phyloP scores from a whole-genome alignment of 2,888 invertebrate species.

The Toxonevra muliebris region DNA sequence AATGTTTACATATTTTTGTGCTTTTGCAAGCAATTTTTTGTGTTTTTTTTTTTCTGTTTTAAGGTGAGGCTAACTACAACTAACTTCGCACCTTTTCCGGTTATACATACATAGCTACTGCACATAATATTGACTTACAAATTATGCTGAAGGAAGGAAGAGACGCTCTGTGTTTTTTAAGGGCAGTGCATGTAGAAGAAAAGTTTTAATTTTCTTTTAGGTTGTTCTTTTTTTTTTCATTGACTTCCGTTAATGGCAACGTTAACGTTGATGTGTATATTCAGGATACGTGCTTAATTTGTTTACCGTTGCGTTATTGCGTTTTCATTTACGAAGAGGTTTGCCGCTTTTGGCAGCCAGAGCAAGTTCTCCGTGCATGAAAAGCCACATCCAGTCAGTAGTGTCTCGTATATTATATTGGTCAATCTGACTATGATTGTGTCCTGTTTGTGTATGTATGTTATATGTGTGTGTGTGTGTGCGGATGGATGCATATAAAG shows the following conservation, averaged over 20 bases:
- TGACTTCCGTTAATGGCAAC: neutral
- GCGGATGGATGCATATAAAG: neutral
- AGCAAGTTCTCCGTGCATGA: too few relatives aligned
- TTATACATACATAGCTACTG: conserved; percentile 33
- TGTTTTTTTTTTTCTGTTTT: conserved; percentile 12
- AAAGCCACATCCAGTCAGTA: neutral
- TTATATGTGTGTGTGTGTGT: neutral
- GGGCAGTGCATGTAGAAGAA: neutral
- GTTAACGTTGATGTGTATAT: neutral
- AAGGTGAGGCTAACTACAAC: conserved; percentile 25
- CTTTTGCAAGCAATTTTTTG: conserved; percentile 18
- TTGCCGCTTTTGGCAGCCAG: neutral
- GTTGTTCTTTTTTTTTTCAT: neutral
- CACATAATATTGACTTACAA: too few relatives aligned
- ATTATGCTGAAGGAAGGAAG: neutral
- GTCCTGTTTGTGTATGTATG: neutral
- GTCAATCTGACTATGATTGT: conserved; percentile 7
- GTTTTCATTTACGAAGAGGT: neutral
- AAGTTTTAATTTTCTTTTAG: neutral
- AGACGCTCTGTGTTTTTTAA: neutral
- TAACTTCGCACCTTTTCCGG: conserved; percentile 56
- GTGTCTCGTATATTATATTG: neutral
- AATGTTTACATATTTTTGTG: neutral
- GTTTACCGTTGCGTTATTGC: conserved; percentile 14
- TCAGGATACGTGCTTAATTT: conserved; percentile 23